phyloP scores from a whole-genome alignment of 2,888 invertebrate species.

The Corythucha ciliata region DNA sequence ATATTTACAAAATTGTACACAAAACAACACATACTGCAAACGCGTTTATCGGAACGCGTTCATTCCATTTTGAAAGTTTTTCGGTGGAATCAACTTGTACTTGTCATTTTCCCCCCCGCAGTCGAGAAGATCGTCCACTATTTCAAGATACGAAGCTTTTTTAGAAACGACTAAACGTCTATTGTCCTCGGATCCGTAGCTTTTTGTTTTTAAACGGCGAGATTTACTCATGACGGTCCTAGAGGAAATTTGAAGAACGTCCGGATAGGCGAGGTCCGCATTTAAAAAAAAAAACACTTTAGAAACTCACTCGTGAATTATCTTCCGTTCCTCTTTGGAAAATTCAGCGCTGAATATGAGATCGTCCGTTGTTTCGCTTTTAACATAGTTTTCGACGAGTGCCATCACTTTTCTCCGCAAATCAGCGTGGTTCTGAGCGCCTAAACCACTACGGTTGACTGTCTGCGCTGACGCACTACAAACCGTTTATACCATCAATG shows the following conservation, averaged over 20 bases:
- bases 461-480: conserved; percentile 18
- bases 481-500: neutral
- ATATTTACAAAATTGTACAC: too few relatives aligned
- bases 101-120: conserved; percentile 46
- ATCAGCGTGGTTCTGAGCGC: conserved; percentile 19
- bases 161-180: conserved; percentile 47
- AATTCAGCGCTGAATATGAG: conserved; percentile 53
- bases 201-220: conserved; percentile 48
- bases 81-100: conserved; percentile 44
- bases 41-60: too few relatives aligned
- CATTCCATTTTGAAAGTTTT: too few relatives aligned
- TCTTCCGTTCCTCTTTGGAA: conserved; percentile 53
- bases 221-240: too few relatives aligned
- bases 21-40: too few relatives aligned
- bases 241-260: too few relatives aligned
- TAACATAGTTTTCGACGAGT: conserved; percentile 38
- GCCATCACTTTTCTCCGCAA: conserved; percentile 27
- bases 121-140: conserved; percentile 44
- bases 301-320: conserved; percentile 47
- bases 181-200: conserved; percentile 43
- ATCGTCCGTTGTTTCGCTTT: conserved; percentile 44
- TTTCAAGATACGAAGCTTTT: conserved; percentile 43
- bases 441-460: conserved; percentile 27
- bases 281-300: conserved; percentile 2
- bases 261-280: too few relatives aligned